These are phyloP conservation scores for Xiphorhynchus elegans DNA, from an alignment of 2,113 vertebrate species.

Conservation along the genomic window DNA sequence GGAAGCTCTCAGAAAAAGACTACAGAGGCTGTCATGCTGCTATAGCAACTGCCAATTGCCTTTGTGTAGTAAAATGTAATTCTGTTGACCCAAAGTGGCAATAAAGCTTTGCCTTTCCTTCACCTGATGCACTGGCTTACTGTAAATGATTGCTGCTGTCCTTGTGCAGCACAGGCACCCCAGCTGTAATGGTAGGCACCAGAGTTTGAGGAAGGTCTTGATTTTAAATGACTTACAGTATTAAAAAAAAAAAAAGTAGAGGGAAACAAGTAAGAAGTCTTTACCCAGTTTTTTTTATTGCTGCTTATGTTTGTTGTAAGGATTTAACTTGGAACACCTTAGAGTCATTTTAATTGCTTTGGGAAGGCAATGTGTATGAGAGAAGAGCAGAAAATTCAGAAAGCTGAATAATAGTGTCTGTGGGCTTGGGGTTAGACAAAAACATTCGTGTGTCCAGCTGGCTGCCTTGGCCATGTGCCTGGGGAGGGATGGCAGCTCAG, in stretches of 20 bases:
- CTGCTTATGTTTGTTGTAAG: background rate
- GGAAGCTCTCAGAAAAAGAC: background rate
- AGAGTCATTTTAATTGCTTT: background rate
- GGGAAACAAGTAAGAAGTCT: background rate
- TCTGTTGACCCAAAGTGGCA: background rate
- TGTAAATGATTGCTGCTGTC: background rate
- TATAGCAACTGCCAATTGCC: background rate
- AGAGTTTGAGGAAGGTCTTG: background rate
- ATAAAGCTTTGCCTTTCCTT: background rate
- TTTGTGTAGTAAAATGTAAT: background rate
- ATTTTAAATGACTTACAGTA: background rate
- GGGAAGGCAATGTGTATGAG: background rate
- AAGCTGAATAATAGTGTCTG: background rate
- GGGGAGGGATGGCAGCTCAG: background rate
- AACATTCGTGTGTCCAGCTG: rapidly evolving
- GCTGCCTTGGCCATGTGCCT: too few species aligned
- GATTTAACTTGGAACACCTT: background rate
- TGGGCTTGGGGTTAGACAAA: background rate
- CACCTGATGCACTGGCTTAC: background rate
- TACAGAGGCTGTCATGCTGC: background rate
- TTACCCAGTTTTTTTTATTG: background rate
- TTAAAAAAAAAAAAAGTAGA: background rate
- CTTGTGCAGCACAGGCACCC: background rate
- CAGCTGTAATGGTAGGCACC: background rate
- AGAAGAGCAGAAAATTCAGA: background rate